These are phyloP conservation scores for Rhynchopsitta pachyrhyncha DNA, from an alignment of 2,113 vertebrate species.

Conservation along the genomic window DNA sequence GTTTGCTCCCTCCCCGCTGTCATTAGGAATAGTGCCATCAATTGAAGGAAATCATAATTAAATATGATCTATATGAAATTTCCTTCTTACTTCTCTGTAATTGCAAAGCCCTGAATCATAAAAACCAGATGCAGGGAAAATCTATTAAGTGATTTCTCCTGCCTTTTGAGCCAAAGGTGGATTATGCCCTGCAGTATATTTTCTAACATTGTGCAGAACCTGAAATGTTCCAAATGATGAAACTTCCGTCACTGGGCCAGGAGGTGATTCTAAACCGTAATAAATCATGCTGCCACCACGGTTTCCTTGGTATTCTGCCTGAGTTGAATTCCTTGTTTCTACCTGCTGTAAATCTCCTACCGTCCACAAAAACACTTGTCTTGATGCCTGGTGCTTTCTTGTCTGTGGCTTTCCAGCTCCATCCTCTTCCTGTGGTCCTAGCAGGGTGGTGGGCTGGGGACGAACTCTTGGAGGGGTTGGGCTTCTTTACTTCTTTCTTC, in stretches of 20 bases:
- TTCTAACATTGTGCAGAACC: neutral
- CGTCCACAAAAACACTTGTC: neutral
- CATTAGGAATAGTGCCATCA: neutral
- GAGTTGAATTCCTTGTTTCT: neutral
- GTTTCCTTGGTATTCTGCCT: neutral
- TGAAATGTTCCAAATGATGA: neutral
- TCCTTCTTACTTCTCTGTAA: neutral
- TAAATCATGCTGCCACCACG: neutral
- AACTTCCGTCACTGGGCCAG: neutral
- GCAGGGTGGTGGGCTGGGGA: neutral
- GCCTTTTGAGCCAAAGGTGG: neutral
- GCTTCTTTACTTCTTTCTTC: neutral
- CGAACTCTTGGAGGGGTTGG: neutral
- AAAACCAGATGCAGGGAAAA: neutral
- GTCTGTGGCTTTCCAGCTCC: neutral
- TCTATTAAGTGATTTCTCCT: neutral
- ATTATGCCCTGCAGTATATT: neutral
- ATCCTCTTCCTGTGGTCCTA: neutral
- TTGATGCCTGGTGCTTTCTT: neutral
- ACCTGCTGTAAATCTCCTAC: neutral
- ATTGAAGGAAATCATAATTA: neutral
- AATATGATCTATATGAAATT: neutral
- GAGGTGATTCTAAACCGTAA: neutral
- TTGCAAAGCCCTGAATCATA: neutral
- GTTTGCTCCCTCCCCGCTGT: neutral